phyloP scores from a whole-genome alignment of 2,888 invertebrate species.

The Eupithecia subfuscata region DNA sequence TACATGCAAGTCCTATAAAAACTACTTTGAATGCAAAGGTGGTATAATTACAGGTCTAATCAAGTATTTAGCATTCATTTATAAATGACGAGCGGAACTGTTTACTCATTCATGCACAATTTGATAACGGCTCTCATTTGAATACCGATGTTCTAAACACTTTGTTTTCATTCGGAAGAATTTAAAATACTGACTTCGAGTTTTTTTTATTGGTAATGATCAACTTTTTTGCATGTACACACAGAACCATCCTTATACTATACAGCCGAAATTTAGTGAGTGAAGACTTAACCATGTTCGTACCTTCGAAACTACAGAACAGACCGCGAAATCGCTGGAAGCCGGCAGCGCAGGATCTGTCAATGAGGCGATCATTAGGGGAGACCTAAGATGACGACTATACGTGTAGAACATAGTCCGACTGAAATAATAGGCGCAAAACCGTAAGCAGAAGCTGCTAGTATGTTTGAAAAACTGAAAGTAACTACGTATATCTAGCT shows the following conservation, averaged over 20 bases:
- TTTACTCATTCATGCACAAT: constrained; percentile 21
- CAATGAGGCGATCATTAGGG: background rate
- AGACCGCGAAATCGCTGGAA: background rate
- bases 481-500: background rate
- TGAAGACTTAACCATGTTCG: background rate
- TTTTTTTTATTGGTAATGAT: too few relatives aligned
- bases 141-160: background rate
- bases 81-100: constrained; percentile 18
- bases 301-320: background rate
- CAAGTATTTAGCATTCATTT: constrained; percentile 29
- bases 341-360: background rate
- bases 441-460: background rate
- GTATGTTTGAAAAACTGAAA: background rate
- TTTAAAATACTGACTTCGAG: background rate
- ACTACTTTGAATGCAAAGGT: constrained; percentile 33
- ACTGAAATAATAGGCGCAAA: background rate
- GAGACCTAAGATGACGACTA: background rate
- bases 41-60: constrained; percentile 32
- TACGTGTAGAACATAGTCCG: too few relatives aligned
- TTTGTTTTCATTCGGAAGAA: background rate
- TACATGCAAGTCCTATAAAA: constrained; percentile 25
- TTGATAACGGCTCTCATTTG: constrained; percentile 16
- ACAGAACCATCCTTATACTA: background rate
- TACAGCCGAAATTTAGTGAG: background rate
- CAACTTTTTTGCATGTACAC: background rate